Percentiles rank a stretch among this genome's conserved stretches.
Evolutionary conservation across 2,888 invertebrate genomes (phyloP).

Genomic region (Leptinotarsa rubiginosa): DNA sequence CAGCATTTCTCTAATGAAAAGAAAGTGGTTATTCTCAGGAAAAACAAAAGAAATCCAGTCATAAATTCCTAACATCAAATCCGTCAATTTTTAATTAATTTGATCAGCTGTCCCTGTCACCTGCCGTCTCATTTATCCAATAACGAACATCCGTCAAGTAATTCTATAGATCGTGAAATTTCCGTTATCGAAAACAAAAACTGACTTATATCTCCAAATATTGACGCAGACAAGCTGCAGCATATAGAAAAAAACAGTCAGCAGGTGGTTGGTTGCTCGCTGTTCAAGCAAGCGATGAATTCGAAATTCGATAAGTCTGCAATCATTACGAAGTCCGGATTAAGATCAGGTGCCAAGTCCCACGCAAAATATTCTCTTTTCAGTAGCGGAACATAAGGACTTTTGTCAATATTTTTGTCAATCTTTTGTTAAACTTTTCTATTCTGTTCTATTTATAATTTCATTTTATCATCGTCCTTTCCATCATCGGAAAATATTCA

Average conservation of each 20-base stretch:
- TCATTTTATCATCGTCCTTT: too few species aligned
- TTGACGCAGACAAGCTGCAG: neutral
- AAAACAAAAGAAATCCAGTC: too few species aligned
- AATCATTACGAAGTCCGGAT: conserved; percentile 39
- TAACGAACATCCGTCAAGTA: neutral
- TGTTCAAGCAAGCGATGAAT: conserved; percentile 40
- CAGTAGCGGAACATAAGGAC: neutral
- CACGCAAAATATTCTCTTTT: conserved; percentile 26
- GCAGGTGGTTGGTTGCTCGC: conserved; percentile 33
- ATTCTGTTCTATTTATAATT: too few species aligned
- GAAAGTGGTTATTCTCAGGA: too few species aligned
- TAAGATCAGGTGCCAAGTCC: conserved; percentile 42
- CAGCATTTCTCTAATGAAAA: too few species aligned
- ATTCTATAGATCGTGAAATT: neutral
- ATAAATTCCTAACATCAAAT: neutral
- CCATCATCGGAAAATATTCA: too few species aligned
- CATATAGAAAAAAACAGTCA: conserved; percentile 27
- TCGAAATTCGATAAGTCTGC: conserved; percentile 41
- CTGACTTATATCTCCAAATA: neutral
- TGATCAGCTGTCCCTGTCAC: neutral
- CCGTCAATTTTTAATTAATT: neutral
- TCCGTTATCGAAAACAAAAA: neutral
- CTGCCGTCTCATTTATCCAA: neutral
- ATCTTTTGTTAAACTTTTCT: too few species aligned
- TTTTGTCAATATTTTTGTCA: too few species aligned